Percentiles rank a stretch among this genome's conserved stretches.
These are phyloP conservation scores for Lophura nycthemera DNA, from an alignment of 2,113 vertebrate species.

Conservation along the genomic window DNA sequence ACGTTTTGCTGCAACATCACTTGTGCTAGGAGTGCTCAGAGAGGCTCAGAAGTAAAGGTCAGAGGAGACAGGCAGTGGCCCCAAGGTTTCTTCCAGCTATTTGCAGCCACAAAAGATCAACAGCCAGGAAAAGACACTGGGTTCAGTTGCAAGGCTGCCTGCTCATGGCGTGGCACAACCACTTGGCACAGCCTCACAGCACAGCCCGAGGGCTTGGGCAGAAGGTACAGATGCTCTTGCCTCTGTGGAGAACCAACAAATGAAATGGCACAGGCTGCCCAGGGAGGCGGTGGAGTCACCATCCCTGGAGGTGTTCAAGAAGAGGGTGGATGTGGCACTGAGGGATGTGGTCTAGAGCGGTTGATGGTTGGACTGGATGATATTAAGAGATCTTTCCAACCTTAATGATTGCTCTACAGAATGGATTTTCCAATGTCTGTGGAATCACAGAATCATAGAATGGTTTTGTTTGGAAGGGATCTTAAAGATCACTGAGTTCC, in stretches of 20 bases:
- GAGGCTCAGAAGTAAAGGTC: neutral
- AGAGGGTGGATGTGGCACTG: too few relatives aligned
- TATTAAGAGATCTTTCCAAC: too few relatives aligned
- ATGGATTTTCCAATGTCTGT: neutral
- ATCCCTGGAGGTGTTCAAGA: too few relatives aligned
- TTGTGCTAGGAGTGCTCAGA: neutral
- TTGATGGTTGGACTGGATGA: too few relatives aligned
- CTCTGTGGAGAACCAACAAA: neutral
- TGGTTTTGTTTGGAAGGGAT: too few relatives aligned
- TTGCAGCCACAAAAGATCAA: neutral
- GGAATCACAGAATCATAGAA: too few relatives aligned
- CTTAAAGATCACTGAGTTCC: too few relatives aligned
- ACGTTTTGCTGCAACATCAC: neutral
- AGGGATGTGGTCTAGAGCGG: too few relatives aligned
- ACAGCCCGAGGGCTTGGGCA: fast-evolving
- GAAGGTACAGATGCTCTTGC: neutral
- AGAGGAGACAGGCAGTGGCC: neutral
- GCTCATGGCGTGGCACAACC: neutral
- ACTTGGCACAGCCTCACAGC: neutral
- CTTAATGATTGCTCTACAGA: neutral
- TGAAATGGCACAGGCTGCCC: too few relatives aligned
- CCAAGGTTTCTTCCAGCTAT: neutral
- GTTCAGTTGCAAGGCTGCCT: neutral
- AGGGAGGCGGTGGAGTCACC: too few relatives aligned
- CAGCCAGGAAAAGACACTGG: fast-evolving